phyloP scores from a whole-genome alignment of 2,888 invertebrate genomes.

The Drosophila formosana region DNA sequence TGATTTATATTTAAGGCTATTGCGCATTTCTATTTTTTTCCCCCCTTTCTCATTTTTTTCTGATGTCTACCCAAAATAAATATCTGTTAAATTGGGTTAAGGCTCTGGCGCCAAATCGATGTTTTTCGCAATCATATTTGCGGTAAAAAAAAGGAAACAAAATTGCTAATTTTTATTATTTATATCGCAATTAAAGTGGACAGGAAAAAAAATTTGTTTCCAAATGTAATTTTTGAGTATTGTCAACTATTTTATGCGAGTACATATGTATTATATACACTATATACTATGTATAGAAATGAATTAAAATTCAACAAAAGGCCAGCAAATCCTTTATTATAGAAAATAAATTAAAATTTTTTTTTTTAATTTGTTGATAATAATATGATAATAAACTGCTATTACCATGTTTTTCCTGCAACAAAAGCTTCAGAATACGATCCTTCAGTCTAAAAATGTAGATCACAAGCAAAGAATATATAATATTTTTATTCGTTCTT shows the following conservation, averaged over 20 bases:
- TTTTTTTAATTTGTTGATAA: background rate
- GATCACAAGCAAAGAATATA: too few species aligned
- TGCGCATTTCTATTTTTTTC: constrained; percentile 53
- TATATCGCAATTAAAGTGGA: background rate
- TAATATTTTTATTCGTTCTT: too few species aligned
- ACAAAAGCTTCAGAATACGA: too few species aligned
- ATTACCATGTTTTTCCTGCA: too few species aligned
- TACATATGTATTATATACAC: too few species aligned
- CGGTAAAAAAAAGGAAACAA: background rate
- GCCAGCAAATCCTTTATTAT: too few species aligned
- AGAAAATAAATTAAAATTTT: too few species aligned
- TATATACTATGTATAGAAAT: too few species aligned
- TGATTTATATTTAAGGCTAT: constrained; percentile 61
- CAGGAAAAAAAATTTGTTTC: background rate
- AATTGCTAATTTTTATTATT: background rate
- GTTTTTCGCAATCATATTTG: background rate
- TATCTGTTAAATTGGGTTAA: constrained; percentile 17
- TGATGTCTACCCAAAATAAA: constrained; percentile 26
- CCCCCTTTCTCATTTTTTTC: background rate
- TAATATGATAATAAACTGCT: too few species aligned
- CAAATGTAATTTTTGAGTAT: background rate
- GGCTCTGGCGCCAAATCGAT: constrained; percentile 1
- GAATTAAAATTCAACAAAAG: too few species aligned
- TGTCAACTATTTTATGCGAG: background rate
- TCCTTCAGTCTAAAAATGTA: too few species aligned